A percentile compares a stretch with the other conserved stretches of the same genome.
Evolutionary conservation across 2,113 vertebrate genomes (phyloP).

Genomic region (Coryphaenoides rupestris): DNA sequence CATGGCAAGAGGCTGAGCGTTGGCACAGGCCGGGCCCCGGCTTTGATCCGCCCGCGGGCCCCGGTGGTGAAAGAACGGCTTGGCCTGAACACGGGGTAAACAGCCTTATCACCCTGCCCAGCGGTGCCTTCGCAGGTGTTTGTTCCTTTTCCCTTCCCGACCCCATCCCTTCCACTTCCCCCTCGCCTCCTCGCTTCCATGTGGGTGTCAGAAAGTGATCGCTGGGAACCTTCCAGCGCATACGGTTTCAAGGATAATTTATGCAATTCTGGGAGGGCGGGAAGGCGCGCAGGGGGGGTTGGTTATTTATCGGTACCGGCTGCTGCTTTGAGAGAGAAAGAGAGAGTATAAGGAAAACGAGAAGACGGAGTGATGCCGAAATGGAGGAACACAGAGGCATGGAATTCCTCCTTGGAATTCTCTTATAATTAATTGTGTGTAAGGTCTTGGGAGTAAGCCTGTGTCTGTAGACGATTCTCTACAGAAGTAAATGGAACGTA

Average conservation of each 20-base stretch:
- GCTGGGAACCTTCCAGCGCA: slow-evolving; percentile 14
- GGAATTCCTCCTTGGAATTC: background rate
- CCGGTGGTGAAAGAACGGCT: slow-evolving; percentile 53
- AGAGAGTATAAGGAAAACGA: background rate
- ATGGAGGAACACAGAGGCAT: background rate
- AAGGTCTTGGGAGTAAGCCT: too few relatives aligned
- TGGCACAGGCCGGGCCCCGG: slow-evolving; percentile 39
- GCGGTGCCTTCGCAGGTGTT: slow-evolving; percentile 35
- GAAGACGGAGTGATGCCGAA: background rate
- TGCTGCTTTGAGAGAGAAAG: background rate
- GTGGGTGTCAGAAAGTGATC: slow-evolving; percentile 35
- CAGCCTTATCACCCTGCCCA: slow-evolving; percentile 57
- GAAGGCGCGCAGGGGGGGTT: background rate
- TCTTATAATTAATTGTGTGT: too few relatives aligned
- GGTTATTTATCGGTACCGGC: slow-evolving; percentile 1
- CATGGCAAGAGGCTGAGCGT: slow-evolving; percentile 40
- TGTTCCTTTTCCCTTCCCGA: too few relatives aligned
- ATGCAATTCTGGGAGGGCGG: background rate
- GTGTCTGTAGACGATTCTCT: too few relatives aligned
- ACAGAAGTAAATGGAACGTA: too few relatives aligned
- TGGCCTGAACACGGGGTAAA: slow-evolving; percentile 56
- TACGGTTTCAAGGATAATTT: slow-evolving; percentile 25
- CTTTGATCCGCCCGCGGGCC: slow-evolving; percentile 55
- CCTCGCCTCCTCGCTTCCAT: too few relatives aligned
- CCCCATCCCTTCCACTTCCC: slow-evolving; percentile 19